These are phyloP conservation scores for Aix galericulata DNA, from an alignment of 2,113 vertebrate genomes.

Conservation along the genomic window DNA sequence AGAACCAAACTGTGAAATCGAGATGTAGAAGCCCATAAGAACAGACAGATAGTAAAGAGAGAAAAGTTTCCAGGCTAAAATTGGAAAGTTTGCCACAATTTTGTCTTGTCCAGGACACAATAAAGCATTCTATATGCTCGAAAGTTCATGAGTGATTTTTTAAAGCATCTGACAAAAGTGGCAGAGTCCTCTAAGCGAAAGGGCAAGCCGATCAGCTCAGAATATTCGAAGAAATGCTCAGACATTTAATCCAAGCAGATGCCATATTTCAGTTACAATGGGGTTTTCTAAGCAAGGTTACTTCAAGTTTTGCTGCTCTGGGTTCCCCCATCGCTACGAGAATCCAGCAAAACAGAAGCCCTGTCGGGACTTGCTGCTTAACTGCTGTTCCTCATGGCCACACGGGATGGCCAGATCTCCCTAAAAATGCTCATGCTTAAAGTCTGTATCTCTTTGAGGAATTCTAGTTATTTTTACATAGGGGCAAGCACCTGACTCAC, in stretches of 20 bases:
- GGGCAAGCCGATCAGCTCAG: background rate
- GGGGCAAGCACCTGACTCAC: background rate
- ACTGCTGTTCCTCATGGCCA: background rate
- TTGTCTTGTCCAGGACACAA: background rate
- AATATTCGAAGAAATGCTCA: background rate
- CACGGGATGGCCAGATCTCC: background rate
- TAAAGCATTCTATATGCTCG: background rate
- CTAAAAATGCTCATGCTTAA: background rate
- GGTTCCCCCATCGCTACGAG: background rate
- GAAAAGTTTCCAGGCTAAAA: background rate
- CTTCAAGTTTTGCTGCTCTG: background rate
- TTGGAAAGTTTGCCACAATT: background rate
- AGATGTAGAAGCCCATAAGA: background rate
- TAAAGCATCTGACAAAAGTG: background rate
- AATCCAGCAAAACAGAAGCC: background rate
- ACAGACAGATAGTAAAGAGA: background rate
- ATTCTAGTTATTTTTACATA: constrained; percentile 19
- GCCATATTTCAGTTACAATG: background rate
- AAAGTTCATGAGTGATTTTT: background rate
- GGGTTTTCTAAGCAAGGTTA: background rate
- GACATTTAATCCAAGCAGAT: background rate
- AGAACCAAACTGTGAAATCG: background rate
- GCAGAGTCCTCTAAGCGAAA: background rate
- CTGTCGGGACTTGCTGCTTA: background rate
- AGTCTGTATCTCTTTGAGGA: background rate